These are phyloP conservation scores for Dascillus cervinus DNA, from an alignment of 2,888 invertebrate species.

Conservation along the genomic window DNA sequence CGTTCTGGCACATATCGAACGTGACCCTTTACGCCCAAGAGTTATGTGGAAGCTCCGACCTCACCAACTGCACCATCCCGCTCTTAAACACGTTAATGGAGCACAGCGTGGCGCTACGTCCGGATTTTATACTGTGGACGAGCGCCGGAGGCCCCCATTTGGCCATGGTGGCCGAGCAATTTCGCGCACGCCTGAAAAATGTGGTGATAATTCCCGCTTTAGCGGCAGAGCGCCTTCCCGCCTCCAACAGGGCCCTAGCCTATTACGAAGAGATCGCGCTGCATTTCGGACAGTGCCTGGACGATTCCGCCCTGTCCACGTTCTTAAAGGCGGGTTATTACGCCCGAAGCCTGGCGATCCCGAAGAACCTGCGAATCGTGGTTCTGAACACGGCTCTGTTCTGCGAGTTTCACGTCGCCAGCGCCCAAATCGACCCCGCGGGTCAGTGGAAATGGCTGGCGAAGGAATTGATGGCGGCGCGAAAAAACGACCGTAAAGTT, in stretches of 20 bases:
- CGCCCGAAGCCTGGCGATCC: not conserved
- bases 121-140: slow-evolving; percentile 6
- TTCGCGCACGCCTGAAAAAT: not conserved
- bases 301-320: not conserved
- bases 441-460: slow-evolving; percentile 8
- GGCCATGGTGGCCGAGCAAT: not conserved
- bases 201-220: slow-evolving; percentile 3
- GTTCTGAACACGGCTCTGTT: slow-evolving; percentile 7
- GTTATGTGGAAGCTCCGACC: not conserved
- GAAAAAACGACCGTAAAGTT: not conserved
- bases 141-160: not conserved
- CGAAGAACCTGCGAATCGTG: slow-evolving; percentile 3
- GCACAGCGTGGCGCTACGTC: not conserved
- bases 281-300: slow-evolving; percentile 1
- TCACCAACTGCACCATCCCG: too few relatives aligned
- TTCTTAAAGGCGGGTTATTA: slow-evolving; percentile 7
- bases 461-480: slow-evolving; percentile 2
- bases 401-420: slow-evolving; percentile 4
- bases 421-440: not conserved
- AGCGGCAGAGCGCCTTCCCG: not conserved
- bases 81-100: not conserved
- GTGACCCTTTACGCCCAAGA: not conserved
- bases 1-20: slow-evolving; percentile 8
- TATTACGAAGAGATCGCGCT: slow-evolving; percentile 2
- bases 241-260: not conserved